A percentile compares a stretch with the other conserved stretches of the same genome.
phyloP scores from a whole-genome alignment of 2,888 invertebrate genomes.

The Acholoe squamosa region DNA sequence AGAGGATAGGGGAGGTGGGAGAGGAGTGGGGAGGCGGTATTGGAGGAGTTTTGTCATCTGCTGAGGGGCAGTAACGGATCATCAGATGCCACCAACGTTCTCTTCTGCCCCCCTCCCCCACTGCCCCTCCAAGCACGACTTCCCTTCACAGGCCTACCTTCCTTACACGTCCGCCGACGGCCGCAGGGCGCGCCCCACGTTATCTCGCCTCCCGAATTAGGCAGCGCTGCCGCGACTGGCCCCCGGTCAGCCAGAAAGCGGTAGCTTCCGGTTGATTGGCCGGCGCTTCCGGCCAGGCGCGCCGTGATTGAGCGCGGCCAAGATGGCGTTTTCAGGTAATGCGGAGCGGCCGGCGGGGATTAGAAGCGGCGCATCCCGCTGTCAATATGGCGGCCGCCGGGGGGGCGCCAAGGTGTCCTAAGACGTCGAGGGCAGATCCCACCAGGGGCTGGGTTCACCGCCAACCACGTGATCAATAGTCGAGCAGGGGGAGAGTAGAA shows the following conservation, averaged over 20 bases:
- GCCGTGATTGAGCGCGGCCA: constrained; percentile 48
- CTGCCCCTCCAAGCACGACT: not conserved
- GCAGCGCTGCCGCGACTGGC: not conserved
- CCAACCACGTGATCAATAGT: constrained; percentile 41
- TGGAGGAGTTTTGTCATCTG: not conserved
- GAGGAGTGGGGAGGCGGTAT: not conserved
- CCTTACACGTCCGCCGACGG: not conserved
- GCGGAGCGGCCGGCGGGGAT: constrained; percentile 8
- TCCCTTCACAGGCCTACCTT: not conserved
- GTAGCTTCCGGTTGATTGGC: constrained; percentile 48
- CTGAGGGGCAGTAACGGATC: not conserved
- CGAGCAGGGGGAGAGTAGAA: not conserved
- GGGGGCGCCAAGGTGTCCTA: constrained; percentile 49
- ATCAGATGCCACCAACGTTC: not conserved
- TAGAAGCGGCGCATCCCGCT: not conserved
- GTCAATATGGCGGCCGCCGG: constrained; percentile 36
- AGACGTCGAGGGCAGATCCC: not conserved
- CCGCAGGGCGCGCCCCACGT: not conserved
- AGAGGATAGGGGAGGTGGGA: not conserved
- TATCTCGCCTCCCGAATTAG: constrained; percentile 26
- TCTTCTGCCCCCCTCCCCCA: not conserved
- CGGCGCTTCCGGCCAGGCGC: constrained; percentile 27
- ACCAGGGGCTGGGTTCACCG: not conserved
- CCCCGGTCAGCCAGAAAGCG: constrained; percentile 53
- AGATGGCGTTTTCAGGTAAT: constrained; percentile 57